Base-by-base conservation (phyloP, 1,140 invertebrate species). In the Sitophilus oryzae region DNA sequence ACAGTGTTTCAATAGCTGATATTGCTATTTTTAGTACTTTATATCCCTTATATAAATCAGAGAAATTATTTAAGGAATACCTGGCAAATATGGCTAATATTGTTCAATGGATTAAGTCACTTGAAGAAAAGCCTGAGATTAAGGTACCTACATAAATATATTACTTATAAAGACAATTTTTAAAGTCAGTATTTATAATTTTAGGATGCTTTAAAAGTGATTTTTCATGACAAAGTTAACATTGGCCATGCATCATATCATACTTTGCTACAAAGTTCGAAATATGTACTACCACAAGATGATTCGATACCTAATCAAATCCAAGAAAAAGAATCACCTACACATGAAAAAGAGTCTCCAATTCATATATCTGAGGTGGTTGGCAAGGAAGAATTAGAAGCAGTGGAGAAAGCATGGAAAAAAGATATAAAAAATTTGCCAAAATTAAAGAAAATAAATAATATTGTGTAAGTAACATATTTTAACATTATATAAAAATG, bases 21-120 rank as follows among this genome's bases (percentile, higher is more conserved):
- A 71, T 82, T 30, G 76, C 78, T 15, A 71, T 87, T 61, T 88
- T 82, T 81, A 75, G 77, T 45, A 80, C 77, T 19, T 52, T 86
- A 5, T 86, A 83, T 71, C 81, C 78, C 5, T 65, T 85, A 1
- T 57, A 74, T 52, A 68, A 67, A 46, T 68, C 73, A 58, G 66
- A 66, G 6, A 71, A 71, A 45, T 54, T 75, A 15, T 61, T 20
- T 44, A 56, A 56, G 25, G 60, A 61, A 23, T 61, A 56, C 47
- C 48, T 58, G 21, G 3, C 30, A 43, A 25, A 36, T 22, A 52
- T 45, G 3, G 1, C 43, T 2, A 42, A 55, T 40, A 35, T 61
- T 21, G 53, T 61, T 0, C 71, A 74, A 36, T 82, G 85, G 73
- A 59, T 79, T 35, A 63, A 71, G 34, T 72, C 74, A 61, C 66